phyloP scores from a whole-genome alignment of 2,797 vertebrate genomes.

The Propithecus perrieri region DNA sequence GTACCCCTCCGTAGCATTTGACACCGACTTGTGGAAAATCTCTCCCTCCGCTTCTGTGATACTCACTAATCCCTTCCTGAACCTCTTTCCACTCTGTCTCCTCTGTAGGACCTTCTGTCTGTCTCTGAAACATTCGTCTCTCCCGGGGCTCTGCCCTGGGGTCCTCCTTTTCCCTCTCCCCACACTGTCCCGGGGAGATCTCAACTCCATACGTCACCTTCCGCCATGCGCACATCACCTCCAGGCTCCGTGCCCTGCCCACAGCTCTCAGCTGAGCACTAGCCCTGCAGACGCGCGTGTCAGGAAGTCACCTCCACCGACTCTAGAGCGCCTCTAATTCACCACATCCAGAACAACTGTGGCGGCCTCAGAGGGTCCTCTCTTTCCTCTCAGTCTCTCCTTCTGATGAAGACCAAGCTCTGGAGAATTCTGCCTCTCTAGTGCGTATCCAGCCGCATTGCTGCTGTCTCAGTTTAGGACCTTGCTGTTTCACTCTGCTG shows the following conservation, averaged over 20 bases:
- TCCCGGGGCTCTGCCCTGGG: rapidly evolving
- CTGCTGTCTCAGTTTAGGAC: background rate
- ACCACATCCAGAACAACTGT: background rate
- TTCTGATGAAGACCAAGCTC: background rate
- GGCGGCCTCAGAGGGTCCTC: background rate
- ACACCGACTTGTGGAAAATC: background rate
- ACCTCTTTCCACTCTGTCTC: background rate
- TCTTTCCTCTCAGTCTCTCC: background rate
- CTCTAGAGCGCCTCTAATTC: background rate
- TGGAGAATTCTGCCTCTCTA: background rate
- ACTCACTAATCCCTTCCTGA: background rate
- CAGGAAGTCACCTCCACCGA: background rate
- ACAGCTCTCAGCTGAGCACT: background rate
- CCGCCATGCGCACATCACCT: background rate
- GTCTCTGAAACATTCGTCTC: background rate
- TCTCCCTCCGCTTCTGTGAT: background rate
- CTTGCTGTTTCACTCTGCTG: background rate
- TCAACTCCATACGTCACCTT: background rate
- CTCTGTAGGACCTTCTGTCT: background rate
- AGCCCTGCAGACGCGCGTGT: background rate
- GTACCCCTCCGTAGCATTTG: background rate
- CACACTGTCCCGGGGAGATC: background rate
- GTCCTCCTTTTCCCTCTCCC: background rate
- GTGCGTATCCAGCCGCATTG: rapidly evolving
- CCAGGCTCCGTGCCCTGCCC: background rate